These are phyloP conservation scores for Myxocyprinus asiaticus DNA, from an alignment of 2,113 vertebrate species.

Conservation along the genomic window DNA sequence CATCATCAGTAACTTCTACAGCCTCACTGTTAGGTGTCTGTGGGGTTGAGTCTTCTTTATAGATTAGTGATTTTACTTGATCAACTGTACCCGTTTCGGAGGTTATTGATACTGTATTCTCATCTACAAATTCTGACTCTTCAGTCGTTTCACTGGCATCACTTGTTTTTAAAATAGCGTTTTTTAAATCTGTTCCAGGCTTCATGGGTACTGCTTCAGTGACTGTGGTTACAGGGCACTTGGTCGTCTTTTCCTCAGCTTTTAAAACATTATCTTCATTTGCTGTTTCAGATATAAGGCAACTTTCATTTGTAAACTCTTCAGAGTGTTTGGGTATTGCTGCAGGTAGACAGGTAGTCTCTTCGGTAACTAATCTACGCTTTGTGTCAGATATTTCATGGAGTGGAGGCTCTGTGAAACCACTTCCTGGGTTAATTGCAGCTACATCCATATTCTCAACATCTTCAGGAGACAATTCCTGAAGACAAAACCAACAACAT, in stretches of 20 bases:
- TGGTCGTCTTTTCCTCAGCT: not conserved
- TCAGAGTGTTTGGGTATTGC: not conserved
- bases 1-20: not conserved
- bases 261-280: not conserved
- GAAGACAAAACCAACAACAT: not conserved
- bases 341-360: not conserved
- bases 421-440: not conserved
- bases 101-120: not conserved
- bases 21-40: not conserved
- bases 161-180: constrained; percentile 2
- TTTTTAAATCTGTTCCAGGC: not conserved
- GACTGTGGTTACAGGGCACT: not conserved
- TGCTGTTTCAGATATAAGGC: not conserved
- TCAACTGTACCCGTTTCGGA: not conserved
- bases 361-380: not conserved
- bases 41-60: not conserved
- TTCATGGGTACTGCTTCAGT: not conserved
- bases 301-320: not conserved
- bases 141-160: not conserved
- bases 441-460: not conserved
- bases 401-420: not conserved
- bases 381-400: not conserved
- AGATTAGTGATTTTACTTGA: not conserved
- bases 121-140: not conserved
- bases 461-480: constrained; percentile 36